Evolutionary conservation across 2,888 invertebrate genomes (phyloP), one percentile per base, ranked within the genome.

Genomic region (Spilarctia lutea): DNA sequence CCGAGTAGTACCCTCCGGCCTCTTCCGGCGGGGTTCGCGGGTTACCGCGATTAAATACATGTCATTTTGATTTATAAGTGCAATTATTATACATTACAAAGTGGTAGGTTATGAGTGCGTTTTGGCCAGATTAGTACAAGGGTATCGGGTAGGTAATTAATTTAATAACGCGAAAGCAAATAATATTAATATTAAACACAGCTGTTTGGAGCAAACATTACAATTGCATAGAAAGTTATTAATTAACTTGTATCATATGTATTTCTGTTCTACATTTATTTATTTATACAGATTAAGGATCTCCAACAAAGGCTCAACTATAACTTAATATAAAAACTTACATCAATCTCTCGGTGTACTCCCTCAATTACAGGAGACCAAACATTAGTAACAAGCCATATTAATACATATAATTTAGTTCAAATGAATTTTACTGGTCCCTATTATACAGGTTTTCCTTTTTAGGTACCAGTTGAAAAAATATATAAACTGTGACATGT

Each of bases 51-150:
- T 93, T 92, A 93, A 92, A 92, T 89, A 92, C 88, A 91, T 91
- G 93, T 92, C 94, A 93, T 91, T 94, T 93, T 95, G 95, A 95
- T 94, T 94, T 94, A 95, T 95, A 87, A 84, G 82, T 82, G 89
- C 91, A 91, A 93, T 94, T 92, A 93, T 91, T 92, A 91, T 86
- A 80, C 80, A 78, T 79, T 76, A 78, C 66, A 75, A 72, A 79
- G 65, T 71, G 72, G 75, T 70, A 65, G 65, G 78, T 33, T 75
- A 72, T 65, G 65, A 77, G 74, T 77, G 73, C 66, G 70, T 72
- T 82, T 75, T 77, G 75, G 72, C 73, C 71, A 75, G 75, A 75
- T 74, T 74, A 71, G 66, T 77, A 75, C 71, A 74, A 78, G 76
- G 80, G 80, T 74, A 77, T 69, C 65, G 63, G 67, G 77, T 78